These are phyloP conservation scores for Aspidiotus destructor DNA, from an alignment of 2,888 invertebrate genomes.

Conservation along the genomic window DNA sequence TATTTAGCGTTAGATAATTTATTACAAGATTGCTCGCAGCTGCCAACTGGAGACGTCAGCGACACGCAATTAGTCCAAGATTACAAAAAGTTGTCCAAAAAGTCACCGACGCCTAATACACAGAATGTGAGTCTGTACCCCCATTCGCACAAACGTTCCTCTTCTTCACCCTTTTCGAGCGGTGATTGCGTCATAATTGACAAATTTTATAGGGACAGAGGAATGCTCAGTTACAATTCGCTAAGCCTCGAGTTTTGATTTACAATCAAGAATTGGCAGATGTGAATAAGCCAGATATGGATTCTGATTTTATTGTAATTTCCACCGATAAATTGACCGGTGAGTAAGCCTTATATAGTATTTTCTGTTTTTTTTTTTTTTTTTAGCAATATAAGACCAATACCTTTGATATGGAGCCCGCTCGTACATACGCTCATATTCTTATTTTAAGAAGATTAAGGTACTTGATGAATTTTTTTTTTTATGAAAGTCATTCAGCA, in stretches of 20 bases:
- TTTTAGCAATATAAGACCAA: no score
- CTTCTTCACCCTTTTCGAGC: not conserved
- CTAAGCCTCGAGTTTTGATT: constrained; percentile 53
- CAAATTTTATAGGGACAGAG: constrained; percentile 20
- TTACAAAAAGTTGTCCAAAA: constrained; percentile 53
- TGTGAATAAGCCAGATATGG: constrained; percentile 49
- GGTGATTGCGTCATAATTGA: not conserved
- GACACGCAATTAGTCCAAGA: constrained; percentile 69
- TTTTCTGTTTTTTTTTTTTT: no score
- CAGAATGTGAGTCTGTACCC: constrained; percentile 20
- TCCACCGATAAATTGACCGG: constrained; percentile 30
- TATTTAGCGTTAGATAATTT: constrained; percentile 65
- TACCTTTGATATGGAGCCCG: not conserved
- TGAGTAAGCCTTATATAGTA: constrained; percentile 7
- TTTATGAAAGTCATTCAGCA: no score
- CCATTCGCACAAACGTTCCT: not conserved
- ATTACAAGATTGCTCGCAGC: constrained; percentile 67
- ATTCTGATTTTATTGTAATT: constrained; percentile 48
- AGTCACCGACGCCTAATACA: constrained; percentile 26
- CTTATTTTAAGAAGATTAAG: not conserved
- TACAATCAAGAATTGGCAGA: constrained; percentile 48
- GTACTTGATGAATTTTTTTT: no score
- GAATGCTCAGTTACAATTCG: constrained; percentile 46
- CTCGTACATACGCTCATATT: not conserved
- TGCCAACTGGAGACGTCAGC: constrained; percentile 54